A percentile compares a stretch with the other conserved stretches of the same genome.
phyloP scores from a whole-genome alignment of 2,888 invertebrate genomes.

The Macrosoma leucophasiata region DNA sequence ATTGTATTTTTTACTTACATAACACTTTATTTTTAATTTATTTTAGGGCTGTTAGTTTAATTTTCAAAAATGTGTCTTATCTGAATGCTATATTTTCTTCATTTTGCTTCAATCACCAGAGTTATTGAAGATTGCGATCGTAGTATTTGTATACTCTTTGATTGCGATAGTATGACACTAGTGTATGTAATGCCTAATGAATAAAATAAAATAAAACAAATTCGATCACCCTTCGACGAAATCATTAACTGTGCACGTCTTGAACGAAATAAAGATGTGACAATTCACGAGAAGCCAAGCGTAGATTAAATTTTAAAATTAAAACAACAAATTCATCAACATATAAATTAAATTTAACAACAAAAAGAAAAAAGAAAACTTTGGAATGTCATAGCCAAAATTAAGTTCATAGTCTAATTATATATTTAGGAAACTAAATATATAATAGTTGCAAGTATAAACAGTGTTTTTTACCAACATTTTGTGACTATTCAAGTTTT shows the following conservation, averaged over 20 bases:
- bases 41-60: too few species aligned
- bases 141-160: too few species aligned
- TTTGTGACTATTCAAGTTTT: too few species aligned
- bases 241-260: conserved; percentile 39
- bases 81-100: too few species aligned
- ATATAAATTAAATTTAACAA: conserved; percentile 8
- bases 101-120: too few species aligned
- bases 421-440: conserved; percentile 59
- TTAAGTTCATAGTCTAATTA: conserved; percentile 46
- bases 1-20: too few species aligned
- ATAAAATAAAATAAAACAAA: conserved; percentile 2
- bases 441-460: conserved; percentile 37
- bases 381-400: conserved; percentile 68
- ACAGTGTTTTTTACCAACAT: too few species aligned
- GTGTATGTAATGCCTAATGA: too few species aligned
- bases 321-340: conserved; percentile 2
- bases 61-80: too few species aligned
- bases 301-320: conserved; percentile 3
- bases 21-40: too few species aligned
- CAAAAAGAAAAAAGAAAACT: conserved; percentile 32
- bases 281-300: conserved; percentile 31
- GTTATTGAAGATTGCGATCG: too few species aligned
- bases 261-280: conserved; percentile 53
- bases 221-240: conserved; percentile 17
- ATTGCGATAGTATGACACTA: too few species aligned